A percentile compares a stretch with the other conserved stretches of the same genome.
Evolutionary conservation across 2,797 vertebrate genomes (phyloP).

Genomic region (Toxotes lorentzi): DNA sequence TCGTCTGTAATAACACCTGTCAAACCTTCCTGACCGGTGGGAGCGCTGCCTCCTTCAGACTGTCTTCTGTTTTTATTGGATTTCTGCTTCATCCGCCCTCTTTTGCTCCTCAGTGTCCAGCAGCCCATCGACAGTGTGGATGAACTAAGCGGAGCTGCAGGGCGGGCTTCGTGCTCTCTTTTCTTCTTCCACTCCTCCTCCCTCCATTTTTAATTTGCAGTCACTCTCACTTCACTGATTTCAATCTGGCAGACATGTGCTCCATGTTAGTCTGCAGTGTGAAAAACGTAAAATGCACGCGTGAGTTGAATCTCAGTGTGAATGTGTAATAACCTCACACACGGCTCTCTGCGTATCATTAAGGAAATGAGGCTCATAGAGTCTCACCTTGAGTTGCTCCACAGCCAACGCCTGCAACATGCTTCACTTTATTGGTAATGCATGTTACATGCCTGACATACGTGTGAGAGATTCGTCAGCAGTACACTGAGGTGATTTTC

Average conservation of each 20-base stretch:
- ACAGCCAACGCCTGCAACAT: accelerated
- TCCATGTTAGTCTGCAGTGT: accelerated
- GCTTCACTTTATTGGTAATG: not conserved
- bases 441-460: slow-evolving; percentile 6
- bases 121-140: not conserved
- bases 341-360: not conserved
- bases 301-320: not conserved
- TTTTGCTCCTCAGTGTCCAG: not conserved
- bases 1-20: not conserved
- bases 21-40: not conserved
- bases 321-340: not conserved
- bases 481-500: not conserved
- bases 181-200: not conserved
- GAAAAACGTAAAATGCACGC: not conserved
- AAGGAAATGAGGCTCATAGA: slow-evolving; percentile 13
- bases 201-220: slow-evolving; percentile 15
- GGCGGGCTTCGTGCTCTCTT: not conserved
- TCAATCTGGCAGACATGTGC: not conserved
- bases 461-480: slow-evolving; percentile 8
- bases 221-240: slow-evolving; percentile 28
- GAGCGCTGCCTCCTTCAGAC: slow-evolving; percentile 7
- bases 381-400: slow-evolving; percentile 40
- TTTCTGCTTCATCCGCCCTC: not conserved
- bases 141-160: not conserved
- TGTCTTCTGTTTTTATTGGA: not conserved